phyloP scores from a whole-genome alignment of 2,113 vertebrate species.

The Azemiops feae region DNA sequence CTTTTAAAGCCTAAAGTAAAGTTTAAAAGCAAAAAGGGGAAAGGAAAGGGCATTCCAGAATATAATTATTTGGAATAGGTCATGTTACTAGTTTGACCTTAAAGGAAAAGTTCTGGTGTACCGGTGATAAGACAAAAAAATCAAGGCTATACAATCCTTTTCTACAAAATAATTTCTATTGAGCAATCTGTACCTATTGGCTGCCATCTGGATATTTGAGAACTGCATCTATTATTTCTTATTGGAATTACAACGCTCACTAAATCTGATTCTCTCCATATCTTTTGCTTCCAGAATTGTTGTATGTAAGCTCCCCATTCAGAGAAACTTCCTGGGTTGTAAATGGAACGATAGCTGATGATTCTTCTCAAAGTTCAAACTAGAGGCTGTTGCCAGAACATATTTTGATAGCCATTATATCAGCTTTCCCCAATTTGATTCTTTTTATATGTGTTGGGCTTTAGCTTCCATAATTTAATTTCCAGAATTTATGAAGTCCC shows the following conservation, averaged over 20 bases:
- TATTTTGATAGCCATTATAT: not conserved
- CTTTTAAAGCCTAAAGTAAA: not conserved
- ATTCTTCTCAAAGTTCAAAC: constrained; percentile 2
- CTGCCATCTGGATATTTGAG: constrained; percentile 7
- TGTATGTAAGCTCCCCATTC: not conserved
- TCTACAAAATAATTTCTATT: not conserved
- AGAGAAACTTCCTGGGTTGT: not conserved
- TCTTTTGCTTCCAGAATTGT: not conserved
- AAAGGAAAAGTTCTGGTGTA: not conserved
- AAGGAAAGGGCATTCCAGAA: not conserved
- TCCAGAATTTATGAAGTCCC: not conserved
- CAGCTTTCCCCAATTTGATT: not conserved
- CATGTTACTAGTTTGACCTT: not conserved
- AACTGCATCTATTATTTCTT: not conserved
- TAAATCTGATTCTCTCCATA: not conserved
- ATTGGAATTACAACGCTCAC: not conserved
- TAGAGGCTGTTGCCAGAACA: not conserved
- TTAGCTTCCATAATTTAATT: not conserved
- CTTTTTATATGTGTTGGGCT: not conserved
- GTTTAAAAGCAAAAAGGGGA: not conserved
- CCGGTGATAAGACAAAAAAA: not conserved
- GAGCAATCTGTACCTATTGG: not conserved
- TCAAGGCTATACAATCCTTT: not conserved
- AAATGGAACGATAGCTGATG: not conserved
- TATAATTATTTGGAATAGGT: not conserved